Conservation (phyloP, 1,140 invertebrate species). For the Plutomurus gul region DNA sequence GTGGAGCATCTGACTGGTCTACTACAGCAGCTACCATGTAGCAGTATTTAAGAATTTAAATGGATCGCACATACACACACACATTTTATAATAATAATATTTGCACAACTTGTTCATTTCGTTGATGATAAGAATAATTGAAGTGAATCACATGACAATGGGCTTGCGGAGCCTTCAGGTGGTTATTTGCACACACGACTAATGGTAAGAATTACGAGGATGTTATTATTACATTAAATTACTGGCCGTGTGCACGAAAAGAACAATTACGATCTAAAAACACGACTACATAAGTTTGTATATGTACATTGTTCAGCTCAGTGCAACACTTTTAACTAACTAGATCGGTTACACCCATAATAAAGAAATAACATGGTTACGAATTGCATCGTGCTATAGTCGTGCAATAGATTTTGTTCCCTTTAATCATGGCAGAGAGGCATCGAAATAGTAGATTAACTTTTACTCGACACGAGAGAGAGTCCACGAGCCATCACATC, state of each 20-base stretch:
- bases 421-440: not conserved
- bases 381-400: not conserved
- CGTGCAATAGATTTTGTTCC: not conserved
- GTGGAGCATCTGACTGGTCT: not conserved
- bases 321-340: not conserved
- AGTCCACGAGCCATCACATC: too few relatives aligned
- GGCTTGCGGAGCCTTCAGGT: too few relatives aligned
- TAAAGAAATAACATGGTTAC: not conserved
- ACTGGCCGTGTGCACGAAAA: too few relatives aligned
- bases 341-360: not conserved
- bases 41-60: not conserved
- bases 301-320: not conserved
- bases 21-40: not conserved
- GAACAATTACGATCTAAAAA: not conserved
- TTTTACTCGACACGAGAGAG: not conserved
- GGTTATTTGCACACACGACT: too few relatives aligned
- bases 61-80: too few relatives aligned
- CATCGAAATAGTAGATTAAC: not conserved
- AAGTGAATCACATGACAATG: too few relatives aligned
- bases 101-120: too few relatives aligned
- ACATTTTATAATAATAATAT: too few relatives aligned
- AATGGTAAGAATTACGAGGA: too few relatives aligned
- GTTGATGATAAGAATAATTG: too few relatives aligned
- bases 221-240: too few relatives aligned
- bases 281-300: too few relatives aligned